phyloP scores from a whole-genome alignment of 2,797 vertebrate genomes.

The Odontamblyopus rebecca region DNA sequence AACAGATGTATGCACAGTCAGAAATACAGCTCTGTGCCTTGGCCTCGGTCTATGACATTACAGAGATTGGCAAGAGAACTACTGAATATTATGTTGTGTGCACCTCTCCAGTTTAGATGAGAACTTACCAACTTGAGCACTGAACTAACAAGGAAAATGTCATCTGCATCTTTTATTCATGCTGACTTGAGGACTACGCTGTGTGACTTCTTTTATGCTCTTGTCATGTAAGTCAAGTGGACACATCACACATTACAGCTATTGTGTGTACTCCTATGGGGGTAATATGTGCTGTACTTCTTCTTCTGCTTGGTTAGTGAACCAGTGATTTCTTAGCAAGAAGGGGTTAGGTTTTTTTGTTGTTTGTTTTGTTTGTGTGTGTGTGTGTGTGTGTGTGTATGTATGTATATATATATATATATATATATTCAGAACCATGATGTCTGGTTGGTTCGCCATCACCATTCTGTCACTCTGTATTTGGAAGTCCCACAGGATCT shows the following conservation, averaged over 20 bases:
- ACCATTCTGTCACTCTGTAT: no score
- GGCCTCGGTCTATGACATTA: background rate
- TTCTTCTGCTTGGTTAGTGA: background rate
- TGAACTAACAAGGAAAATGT: background rate
- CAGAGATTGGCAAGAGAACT: background rate
- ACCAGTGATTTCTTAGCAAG: no score
- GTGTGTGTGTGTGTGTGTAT: no score
- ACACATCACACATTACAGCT: background rate
- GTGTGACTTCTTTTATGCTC: background rate
- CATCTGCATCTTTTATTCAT: background rate
- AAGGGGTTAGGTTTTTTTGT: no score
- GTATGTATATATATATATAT: no score
- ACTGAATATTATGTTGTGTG: background rate
- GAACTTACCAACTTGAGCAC: background rate
- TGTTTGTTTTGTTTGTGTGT: no score
- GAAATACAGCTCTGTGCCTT: background rate
- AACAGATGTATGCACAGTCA: background rate
- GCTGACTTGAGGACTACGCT: background rate
- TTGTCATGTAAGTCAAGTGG: background rate
- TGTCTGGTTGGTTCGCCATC: no score
- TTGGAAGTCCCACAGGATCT: no score
- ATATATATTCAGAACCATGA: no score
- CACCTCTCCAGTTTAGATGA: background rate
- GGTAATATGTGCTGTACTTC: background rate
- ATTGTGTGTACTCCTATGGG: no score